Evolutionary conservation across 2,888 invertebrate species (phyloP).

Genomic region (Ectemnius lituratus): DNA sequence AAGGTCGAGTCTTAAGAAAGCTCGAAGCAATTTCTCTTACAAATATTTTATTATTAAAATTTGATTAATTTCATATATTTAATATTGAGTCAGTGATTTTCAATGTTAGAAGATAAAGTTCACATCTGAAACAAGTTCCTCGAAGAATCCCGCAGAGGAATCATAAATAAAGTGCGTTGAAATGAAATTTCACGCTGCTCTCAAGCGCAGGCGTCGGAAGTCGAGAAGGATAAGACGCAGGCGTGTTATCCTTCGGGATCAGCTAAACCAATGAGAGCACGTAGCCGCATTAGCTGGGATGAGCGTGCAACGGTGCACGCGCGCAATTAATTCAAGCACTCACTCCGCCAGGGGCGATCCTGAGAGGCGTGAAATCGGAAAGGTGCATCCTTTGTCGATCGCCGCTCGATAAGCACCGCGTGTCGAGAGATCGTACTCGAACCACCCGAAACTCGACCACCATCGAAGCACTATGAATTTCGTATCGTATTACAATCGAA

Average conservation of each 20-base stretch:
- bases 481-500: neutral
- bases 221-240: neutral
- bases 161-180: neutral
- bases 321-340: slow-evolving; percentile 2
- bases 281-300: neutral
- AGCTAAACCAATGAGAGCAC: neutral
- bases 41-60: too few relatives aligned
- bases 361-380: slow-evolving; percentile 32
- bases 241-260: neutral
- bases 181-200: neutral
- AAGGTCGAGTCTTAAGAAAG: too few relatives aligned
- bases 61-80: too few relatives aligned
- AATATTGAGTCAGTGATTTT: too few relatives aligned
- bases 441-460: too few relatives aligned
- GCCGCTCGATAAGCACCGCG: neutral
- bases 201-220: neutral
- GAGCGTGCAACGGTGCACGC: neutral
- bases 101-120: too few relatives aligned
- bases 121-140: too few relatives aligned
- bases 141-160: too few relatives aligned
- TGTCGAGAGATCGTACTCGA: too few relatives aligned
- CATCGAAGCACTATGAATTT: neutral
- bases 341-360: neutral
- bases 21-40: too few relatives aligned
- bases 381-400: slow-evolving; percentile 31